These are phyloP conservation scores for Alentia gelatinosa DNA, from an alignment of 2,888 invertebrate species.

Conservation along the genomic window DNA sequence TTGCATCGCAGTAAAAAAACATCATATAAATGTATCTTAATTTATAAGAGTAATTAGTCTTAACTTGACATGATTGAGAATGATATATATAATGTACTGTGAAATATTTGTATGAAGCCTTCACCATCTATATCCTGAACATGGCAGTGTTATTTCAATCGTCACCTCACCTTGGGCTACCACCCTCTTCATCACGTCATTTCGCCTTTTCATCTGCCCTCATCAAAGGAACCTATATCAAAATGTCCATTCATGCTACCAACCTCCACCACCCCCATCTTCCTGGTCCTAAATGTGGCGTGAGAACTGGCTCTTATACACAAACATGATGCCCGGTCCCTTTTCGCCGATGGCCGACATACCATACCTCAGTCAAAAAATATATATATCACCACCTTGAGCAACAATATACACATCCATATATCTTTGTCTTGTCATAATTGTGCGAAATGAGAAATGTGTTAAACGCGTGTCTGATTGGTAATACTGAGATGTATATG, in stretches of 20 bases:
- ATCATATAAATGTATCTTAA: too few relatives aligned
- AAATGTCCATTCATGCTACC: background rate
- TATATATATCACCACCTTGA: background rate
- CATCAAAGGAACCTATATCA: background rate
- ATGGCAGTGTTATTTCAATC: background rate
- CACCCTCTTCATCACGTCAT: background rate
- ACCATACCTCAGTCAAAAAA: background rate
- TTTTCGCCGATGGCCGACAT: background rate
- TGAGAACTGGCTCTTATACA: background rate
- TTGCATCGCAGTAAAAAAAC: too few relatives aligned
- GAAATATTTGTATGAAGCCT: background rate
- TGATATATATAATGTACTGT: too few relatives aligned
- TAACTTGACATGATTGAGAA: too few relatives aligned
- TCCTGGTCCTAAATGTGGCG: background rate
- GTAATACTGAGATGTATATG: too few relatives aligned
- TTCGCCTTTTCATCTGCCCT: background rate
- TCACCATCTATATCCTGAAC: background rate
- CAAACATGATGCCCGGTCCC: background rate
- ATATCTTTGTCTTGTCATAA: too few relatives aligned
- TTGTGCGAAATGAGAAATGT: too few relatives aligned
- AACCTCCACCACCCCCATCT: background rate
- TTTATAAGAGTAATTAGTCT: too few relatives aligned
- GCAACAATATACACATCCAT: background rate
- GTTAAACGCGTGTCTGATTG: too few relatives aligned
- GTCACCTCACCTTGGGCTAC: background rate